Percentiles rank a stretch among this genome's conserved stretches.
Evolutionary conservation across 2,113 vertebrate genomes (phyloP).

Genomic region (Gallinago jamesoni): DNA sequence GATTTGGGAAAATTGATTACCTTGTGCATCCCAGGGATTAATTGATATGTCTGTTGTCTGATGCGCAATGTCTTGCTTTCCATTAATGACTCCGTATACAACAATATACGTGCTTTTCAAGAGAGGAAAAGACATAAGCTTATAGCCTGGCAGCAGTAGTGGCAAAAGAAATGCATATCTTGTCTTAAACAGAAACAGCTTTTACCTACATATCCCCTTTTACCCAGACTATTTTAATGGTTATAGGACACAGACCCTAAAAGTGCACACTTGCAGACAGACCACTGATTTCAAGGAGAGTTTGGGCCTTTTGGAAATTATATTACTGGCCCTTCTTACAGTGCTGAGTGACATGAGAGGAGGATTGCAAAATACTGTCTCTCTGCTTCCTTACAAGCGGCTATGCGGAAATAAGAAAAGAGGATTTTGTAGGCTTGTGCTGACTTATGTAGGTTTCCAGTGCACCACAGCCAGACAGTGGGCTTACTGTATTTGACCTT

Average conservation of each 20-base stretch:
- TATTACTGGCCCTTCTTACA: not conserved
- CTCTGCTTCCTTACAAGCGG: not conserved
- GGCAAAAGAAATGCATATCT: not conserved
- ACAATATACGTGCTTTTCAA: conserved; percentile 23
- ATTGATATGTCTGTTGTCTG: conserved; percentile 53
- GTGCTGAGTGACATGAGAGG: not conserved
- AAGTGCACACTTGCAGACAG: not conserved
- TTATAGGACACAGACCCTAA: not conserved
- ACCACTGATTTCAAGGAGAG: not conserved
- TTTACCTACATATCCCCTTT: not conserved
- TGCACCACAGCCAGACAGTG: conserved; percentile 12
- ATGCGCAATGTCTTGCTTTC: not conserved
- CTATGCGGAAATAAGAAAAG: conserved; percentile 48
- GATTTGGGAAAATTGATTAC: conserved; percentile 61
- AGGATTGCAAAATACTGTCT: not conserved
- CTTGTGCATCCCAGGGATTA: conserved; percentile 40
- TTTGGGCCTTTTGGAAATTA: not conserved
- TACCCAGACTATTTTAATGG: not conserved
- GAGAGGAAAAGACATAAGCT: not conserved
- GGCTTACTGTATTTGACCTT: conserved; percentile 53
- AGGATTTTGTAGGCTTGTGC: conserved; percentile 57
- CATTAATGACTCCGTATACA: conserved; percentile 28
- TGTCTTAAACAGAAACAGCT: not conserved
- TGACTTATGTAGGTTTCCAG: conserved; percentile 57
- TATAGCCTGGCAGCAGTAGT: not conserved